Evolutionary conservation across 2,888 invertebrate genomes (phyloP).

Genomic region (Catocala sponsa): DNA sequence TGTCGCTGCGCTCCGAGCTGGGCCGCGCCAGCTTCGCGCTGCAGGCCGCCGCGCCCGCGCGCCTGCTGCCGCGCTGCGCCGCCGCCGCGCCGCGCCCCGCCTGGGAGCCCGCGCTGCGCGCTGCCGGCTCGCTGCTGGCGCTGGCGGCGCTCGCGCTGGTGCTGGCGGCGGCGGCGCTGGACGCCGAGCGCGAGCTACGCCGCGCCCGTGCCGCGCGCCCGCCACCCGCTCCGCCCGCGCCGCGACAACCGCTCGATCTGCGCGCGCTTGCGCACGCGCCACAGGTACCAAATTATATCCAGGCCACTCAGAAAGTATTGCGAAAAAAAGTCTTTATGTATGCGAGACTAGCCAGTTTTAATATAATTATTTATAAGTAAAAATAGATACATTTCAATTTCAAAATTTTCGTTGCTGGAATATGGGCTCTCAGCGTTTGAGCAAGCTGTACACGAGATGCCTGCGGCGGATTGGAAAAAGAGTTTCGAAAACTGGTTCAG

Average conservation of each 20-base stretch:
- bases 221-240: conserved; percentile 83
- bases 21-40: conserved; percentile 60
- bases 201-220: conserved; percentile 75
- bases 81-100: conserved; percentile 71
- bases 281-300: no score
- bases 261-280: conserved; percentile 47
- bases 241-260: conserved; percentile 70
- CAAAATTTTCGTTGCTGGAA: no score
- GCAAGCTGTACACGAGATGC: no score
- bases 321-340: no score
- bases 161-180: conserved; percentile 64
- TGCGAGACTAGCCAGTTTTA: no score
- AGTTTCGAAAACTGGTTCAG: no score
- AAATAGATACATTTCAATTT: no score
- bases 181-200: conserved; percentile 58
- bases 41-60: conserved; percentile 60
- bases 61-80: conserved; percentile 60
- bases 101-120: conserved; percentile 57
- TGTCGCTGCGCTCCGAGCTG: conserved; percentile 50
- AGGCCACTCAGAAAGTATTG: no score
- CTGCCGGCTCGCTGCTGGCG: conserved; percentile 61
- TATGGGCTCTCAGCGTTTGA: no score
- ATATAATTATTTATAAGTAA: no score
- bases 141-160: conserved; percentile 64
- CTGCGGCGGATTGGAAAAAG: no score